Percentiles rank a stretch among this genome's conserved stretches.
Evolutionary conservation across 2,888 invertebrate species (phyloP).

Genomic region (Drosophila koepferae): DNA sequence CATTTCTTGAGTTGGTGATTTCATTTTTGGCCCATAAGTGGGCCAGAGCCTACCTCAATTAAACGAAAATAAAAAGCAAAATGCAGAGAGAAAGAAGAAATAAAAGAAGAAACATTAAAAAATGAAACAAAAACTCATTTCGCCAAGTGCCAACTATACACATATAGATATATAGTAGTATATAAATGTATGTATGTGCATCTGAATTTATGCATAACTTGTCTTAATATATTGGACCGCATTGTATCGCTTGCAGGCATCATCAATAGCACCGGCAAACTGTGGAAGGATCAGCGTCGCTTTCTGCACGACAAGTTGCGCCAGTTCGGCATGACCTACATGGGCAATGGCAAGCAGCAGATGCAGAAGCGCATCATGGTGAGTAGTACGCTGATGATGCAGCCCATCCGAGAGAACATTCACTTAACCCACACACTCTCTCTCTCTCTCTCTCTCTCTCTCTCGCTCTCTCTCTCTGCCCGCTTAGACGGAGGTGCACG

Average conservation of each 20-base stretch:
- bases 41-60: slow-evolving; percentile 81
- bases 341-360: slow-evolving; percentile 91
- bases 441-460: neutral
- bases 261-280: slow-evolving; percentile 93
- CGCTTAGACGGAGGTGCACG: slow-evolving; percentile 90
- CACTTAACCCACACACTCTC: neutral
- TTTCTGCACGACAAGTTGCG: slow-evolving; percentile 94
- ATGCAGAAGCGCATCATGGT: slow-evolving; percentile 95
- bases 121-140: neutral
- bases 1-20: slow-evolving; percentile 20
- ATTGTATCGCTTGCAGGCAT: slow-evolving; percentile 88
- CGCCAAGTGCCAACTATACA: neutral
- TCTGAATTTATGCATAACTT: neutral
- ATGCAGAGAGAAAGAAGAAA: slow-evolving; percentile 7
- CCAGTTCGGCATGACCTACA: slow-evolving; percentile 94
- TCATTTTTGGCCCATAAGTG: slow-evolving; percentile 56
- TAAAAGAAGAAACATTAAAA: slow-evolving; percentile 9
- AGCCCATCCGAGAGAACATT: neutral
- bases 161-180: slow-evolving; percentile 2
- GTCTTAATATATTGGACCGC: neutral
- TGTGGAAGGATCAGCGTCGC: slow-evolving; percentile 96
- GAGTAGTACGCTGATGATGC: slow-evolving; percentile 72
- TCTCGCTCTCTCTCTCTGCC: neutral
- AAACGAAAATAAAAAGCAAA: slow-evolving; percentile 32
- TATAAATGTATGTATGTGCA: neutral